phyloP scores from a whole-genome alignment of 2,797 vertebrate genomes.

The Bufotes viridis region DNA sequence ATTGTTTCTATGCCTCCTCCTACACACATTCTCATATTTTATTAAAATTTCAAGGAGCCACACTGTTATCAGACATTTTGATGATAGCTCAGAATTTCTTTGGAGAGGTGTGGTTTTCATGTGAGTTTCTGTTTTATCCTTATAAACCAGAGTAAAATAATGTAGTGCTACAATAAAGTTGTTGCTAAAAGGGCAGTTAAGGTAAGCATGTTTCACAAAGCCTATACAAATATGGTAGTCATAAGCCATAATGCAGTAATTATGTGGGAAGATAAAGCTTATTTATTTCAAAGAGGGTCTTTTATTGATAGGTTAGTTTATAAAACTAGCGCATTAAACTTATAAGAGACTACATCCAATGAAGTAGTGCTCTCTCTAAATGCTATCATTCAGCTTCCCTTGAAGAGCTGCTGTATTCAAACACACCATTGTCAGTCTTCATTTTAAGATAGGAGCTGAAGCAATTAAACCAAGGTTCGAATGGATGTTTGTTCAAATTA shows the following conservation, averaged over 20 bases:
- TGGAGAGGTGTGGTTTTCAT: not conserved
- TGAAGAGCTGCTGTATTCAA: slow-evolving; percentile 44
- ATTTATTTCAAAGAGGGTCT: slow-evolving; percentile 41
- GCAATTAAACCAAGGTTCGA: slow-evolving; percentile 40
- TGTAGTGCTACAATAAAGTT: not conserved
- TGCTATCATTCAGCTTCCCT: slow-evolving; percentile 46
- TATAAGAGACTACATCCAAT: slow-evolving; percentile 19
- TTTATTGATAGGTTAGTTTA: slow-evolving; percentile 51
- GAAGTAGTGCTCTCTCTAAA: slow-evolving; percentile 52
- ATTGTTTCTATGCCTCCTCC: too few species aligned
- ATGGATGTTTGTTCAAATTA: slow-evolving; percentile 41
- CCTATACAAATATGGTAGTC: slow-evolving; percentile 28
- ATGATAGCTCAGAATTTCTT: not conserved
- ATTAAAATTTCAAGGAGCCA: too few species aligned
- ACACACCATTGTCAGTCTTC: slow-evolving; percentile 42
- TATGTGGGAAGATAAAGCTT: slow-evolving; percentile 42
- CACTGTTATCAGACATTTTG: too few species aligned
- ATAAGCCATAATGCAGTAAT: slow-evolving; percentile 35
- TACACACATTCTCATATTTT: too few species aligned
- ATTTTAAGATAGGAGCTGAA: slow-evolving; percentile 40
- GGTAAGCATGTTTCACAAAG: slow-evolving; percentile 19
- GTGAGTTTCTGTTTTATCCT: not conserved
- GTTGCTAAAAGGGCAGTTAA: slow-evolving; percentile 13
- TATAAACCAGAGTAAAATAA: not conserved
- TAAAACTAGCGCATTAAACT: slow-evolving; percentile 47